Evolutionary conservation across 2,888 invertebrate genomes (phyloP), one percentile per base, ranked within the genome.

Genomic region (Trisateles emortualis): DNA sequence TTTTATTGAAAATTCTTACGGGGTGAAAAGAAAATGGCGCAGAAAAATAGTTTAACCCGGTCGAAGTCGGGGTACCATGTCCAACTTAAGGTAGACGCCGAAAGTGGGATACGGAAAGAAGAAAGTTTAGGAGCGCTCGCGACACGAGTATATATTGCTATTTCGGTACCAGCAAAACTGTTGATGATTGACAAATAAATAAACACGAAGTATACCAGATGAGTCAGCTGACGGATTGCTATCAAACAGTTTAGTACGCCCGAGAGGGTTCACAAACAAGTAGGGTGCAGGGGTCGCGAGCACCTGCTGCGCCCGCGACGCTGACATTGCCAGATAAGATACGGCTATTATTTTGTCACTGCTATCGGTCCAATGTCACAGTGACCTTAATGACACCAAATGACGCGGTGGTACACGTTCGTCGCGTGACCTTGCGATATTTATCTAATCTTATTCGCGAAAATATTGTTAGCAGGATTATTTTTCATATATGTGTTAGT

Each of bases 281-380:
- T 72, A 64, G 83, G 82, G 84, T 86, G 80, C 80, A 86, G 81
- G 86, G 89, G 88, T 90, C 89, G 83, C 76, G 64, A 69, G 78
- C 88, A 91, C 91, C 90, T 90, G 88, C 83, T 85, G 92, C 89
- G 88, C 88, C 81, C 82, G 89, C 90, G 90, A 81, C 80, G 64
- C 78, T 90, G 90, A 92, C 92, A 87, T 90, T 91, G 90, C 76
- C 79, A 87, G 92, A 92, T 92, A 92, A 92, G 90, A 91, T 90
- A 90, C 80, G 83, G 85, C 86, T 90, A 90, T 91, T 91, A 91
- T 92, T 91, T 90, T 90, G 92, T 87, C 87, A 87, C 80, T 78
- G 85, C 81, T 89, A 88, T 89, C 88, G 78, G 79, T 75, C 88
- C 92, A 92, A 92, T 91, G 92, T 92, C 92, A 92, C 88, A 90